A percentile compares a stretch with the other conserved stretches of the same genome.
phyloP scores from a whole-genome alignment of 2,797 vertebrate species.

The Spinus olivaceus region DNA sequence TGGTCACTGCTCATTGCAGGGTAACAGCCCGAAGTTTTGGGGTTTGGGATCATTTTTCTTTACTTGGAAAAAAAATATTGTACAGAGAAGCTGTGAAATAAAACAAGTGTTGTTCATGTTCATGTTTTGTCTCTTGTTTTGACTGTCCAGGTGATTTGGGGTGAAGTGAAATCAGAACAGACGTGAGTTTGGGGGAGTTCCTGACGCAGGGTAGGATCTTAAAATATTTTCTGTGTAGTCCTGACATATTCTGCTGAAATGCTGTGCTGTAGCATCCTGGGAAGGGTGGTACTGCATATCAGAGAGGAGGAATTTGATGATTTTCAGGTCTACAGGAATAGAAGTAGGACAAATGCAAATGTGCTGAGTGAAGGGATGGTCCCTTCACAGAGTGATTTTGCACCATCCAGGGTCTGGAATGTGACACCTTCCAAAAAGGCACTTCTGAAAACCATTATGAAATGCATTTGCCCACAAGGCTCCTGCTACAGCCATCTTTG shows the following conservation, averaged over 20 bases:
- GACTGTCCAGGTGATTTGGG: background rate
- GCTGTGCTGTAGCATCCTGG: background rate
- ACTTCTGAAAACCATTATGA: background rate
- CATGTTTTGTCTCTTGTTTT: background rate
- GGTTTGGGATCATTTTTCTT: background rate
- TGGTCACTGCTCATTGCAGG: fast-evolving
- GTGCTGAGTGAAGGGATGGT: background rate
- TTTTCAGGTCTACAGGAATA: background rate
- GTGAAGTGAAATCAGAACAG: background rate
- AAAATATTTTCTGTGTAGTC: background rate
- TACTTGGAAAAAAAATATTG: background rate
- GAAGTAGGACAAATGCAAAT: background rate
- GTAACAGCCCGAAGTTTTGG: background rate
- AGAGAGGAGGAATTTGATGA: background rate
- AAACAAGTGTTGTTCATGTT: background rate
- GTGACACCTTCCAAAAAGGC: background rate
- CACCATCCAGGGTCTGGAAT: background rate
- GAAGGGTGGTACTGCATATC: background rate
- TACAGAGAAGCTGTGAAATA: background rate
- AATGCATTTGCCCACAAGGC: background rate
- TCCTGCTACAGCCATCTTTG: background rate
- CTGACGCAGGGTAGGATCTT: background rate
- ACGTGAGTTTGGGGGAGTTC: background rate
- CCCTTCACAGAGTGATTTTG: background rate
- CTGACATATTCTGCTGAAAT: background rate